Percentiles rank a stretch among this genome's conserved stretches.
Conservation (phyloP, 2,888 invertebrate species). For the Sepiola atlantica region DNA sequence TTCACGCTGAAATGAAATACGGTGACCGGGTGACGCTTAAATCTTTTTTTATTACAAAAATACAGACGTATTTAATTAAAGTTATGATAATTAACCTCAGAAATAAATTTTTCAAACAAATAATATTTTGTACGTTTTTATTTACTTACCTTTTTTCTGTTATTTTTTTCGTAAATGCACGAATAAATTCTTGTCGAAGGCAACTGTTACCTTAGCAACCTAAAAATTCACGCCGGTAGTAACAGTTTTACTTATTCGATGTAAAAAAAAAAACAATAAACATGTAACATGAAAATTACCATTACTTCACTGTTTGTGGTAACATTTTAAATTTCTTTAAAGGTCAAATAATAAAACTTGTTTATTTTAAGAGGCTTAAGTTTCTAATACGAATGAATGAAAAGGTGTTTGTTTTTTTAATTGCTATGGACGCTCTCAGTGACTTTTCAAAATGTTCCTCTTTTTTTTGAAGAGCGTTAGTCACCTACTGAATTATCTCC, state of each 20-base stretch:
- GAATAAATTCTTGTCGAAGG: not conserved
- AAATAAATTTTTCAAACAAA: not conserved
- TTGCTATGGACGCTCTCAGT: not conserved
- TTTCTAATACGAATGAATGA: not conserved
- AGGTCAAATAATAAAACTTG: not conserved
- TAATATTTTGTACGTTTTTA: not conserved
- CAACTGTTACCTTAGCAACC: conserved; percentile 15
- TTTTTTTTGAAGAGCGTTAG: not conserved
- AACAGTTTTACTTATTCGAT: not conserved
- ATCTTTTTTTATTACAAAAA: not conserved
- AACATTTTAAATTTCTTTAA: not conserved
- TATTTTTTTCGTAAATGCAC: not conserved
- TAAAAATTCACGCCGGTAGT: not conserved
- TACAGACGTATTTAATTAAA: not conserved
- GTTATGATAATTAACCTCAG: not conserved
- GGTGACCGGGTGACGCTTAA: no score
- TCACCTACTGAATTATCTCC: not conserved
- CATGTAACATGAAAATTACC: not conserved
- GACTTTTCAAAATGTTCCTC: not conserved
- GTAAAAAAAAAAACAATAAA: no score
- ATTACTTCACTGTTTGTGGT: not conserved
- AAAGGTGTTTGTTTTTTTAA: not conserved
- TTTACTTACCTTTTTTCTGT: not conserved
- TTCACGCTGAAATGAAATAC: no score
- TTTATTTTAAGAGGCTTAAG: not conserved